phyloP scores from a whole-genome alignment of 2,797 vertebrate species.

The Cryptoblepharus egeriae region DNA sequence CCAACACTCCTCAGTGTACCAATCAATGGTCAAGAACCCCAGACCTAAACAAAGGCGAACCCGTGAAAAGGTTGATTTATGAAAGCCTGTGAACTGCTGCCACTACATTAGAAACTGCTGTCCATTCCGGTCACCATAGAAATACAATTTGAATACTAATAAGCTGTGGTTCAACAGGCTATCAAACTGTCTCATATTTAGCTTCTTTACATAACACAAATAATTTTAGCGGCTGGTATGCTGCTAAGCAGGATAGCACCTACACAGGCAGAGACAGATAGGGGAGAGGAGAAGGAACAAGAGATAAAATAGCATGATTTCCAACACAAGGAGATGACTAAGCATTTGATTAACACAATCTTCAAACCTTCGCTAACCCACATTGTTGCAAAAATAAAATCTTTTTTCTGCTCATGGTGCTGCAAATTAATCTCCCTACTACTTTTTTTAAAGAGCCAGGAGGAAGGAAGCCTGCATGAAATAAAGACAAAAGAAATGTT shows the following conservation, averaged over 20 bases:
- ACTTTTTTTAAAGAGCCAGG: background rate
- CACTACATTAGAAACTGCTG: no score
- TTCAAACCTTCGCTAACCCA: conserved; percentile 37
- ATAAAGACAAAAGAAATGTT: background rate
- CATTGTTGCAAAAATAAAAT: conserved; percentile 28
- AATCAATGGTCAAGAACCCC: no score
- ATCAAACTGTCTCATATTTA: background rate
- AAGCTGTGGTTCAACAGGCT: background rate
- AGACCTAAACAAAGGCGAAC: no score
- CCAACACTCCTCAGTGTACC: no score
- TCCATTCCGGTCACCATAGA: background rate
- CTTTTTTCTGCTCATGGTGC: background rate
- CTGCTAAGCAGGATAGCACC: background rate
- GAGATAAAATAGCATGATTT: conserved; percentile 5
- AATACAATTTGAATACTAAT: background rate
- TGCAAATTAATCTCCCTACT: background rate
- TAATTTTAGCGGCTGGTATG: conserved; percentile 19
- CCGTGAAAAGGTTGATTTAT: no score
- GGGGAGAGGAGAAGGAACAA: background rate
- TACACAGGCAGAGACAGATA: background rate
- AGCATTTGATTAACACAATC: conserved; percentile 55
- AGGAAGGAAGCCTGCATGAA: conserved; percentile 21
- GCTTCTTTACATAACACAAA: conserved; percentile 9
- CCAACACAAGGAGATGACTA: conserved; percentile 60
- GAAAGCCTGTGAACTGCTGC: no score